Evolutionary conservation across 23 tunicate species (phyloP).

Genomic region (Botrylloides violaceus): DNA sequence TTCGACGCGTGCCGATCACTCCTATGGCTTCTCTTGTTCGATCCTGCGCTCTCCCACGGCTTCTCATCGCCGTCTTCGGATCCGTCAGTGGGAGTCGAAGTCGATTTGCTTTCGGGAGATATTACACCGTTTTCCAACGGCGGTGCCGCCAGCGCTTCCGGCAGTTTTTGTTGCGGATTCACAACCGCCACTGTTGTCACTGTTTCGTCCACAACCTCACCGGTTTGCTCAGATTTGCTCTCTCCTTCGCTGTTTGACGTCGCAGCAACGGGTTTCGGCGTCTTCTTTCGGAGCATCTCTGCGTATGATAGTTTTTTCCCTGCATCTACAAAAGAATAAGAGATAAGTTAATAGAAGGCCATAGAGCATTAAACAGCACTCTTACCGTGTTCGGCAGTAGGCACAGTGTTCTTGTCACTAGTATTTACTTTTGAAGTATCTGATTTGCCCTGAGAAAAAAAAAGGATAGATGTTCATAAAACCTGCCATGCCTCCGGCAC

Average conservation of each 20-base stretch:
- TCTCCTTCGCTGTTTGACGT: not conserved
- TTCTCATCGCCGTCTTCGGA: slow-evolving; percentile 16
- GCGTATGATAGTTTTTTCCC: slow-evolving; percentile 19
- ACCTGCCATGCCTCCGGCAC: no score
- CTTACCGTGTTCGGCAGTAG: slow-evolving; percentile 23
- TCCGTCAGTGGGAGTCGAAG: slow-evolving; percentile 4
- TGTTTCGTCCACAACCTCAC: not conserved
- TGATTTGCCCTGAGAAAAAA: slow-evolving; percentile 18
- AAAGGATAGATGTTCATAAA: no score
- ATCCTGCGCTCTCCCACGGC: slow-evolving; percentile 24
- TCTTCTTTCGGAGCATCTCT: slow-evolving; percentile 19
- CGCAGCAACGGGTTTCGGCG: not conserved
- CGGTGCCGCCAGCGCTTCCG: not conserved
- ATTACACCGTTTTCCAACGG: not conserved
- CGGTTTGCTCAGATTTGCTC: not conserved
- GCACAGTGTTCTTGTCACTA: slow-evolving; percentile 24
- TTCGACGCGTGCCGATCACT: not conserved
- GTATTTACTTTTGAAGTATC: slow-evolving; percentile 3
- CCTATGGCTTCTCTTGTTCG: slow-evolving; percentile 4
- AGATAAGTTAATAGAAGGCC: not conserved
- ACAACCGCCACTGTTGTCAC: not conserved
- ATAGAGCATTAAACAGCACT: not conserved
- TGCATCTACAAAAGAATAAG: not conserved
- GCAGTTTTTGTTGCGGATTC: not conserved
- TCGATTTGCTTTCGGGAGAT: not conserved